Conservation (phyloP, 2,113 vertebrate genomes). For the Mesocricetus auratus region DNA sequence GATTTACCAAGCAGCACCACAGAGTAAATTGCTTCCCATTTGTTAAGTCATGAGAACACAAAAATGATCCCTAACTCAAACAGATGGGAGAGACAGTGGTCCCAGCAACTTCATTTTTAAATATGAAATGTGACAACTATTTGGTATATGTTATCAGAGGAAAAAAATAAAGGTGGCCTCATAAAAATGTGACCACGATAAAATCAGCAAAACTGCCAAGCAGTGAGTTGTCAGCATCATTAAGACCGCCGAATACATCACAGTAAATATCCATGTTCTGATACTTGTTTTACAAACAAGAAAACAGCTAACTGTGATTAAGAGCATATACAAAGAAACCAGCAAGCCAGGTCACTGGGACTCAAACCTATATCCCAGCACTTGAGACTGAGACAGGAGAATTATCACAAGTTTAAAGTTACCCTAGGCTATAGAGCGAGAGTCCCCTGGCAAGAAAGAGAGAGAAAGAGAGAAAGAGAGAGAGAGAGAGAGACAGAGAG, state of each 20-base stretch:
- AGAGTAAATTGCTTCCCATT: constrained; percentile 78
- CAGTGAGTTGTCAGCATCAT: not conserved
- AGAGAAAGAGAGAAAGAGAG: not conserved
- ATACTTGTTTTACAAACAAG: constrained; percentile 31
- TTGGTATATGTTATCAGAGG: constrained; percentile 43
- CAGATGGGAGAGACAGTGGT: constrained; percentile 50
- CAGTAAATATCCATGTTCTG: not conserved
- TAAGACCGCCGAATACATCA: not conserved
- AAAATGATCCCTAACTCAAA: constrained; percentile 75
- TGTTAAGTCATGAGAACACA: constrained; percentile 77
- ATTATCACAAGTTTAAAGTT: not conserved
- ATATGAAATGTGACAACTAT: constrained; percentile 63
- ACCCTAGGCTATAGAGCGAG: too few species aligned
- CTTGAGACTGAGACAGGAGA: not conserved
- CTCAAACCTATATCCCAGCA: not conserved
- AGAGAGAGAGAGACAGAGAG: not conserved
- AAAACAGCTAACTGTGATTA: constrained; percentile 45
- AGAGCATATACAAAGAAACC: not conserved
- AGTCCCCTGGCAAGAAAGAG: not conserved
- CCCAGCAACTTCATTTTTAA: constrained; percentile 71
- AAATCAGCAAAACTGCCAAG: constrained; percentile 41
- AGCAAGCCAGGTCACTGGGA: not conserved
- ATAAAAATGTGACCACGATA: constrained; percentile 43
- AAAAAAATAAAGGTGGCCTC: constrained; percentile 57
- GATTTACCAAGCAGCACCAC: constrained; percentile 72